Evolutionary conservation across 2,797 vertebrate genomes (phyloP).

Genomic region (Glyptemys insculpta): DNA sequence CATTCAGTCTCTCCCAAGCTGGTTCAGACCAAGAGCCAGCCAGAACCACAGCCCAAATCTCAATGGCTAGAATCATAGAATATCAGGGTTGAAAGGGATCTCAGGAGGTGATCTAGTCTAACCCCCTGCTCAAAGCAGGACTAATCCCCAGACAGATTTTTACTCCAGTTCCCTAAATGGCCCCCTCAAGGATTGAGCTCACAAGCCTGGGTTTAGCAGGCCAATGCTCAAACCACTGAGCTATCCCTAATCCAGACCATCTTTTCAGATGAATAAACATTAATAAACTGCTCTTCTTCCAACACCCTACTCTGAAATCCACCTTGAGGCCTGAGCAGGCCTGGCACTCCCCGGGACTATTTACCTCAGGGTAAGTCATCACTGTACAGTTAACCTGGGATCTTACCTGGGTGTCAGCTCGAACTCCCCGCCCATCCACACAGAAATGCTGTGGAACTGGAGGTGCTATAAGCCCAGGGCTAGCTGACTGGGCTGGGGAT

Average conservation of each 20-base stretch:
- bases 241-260: not conserved
- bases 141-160: no score
- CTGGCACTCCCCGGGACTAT: no score
- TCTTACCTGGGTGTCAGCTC: not conserved
- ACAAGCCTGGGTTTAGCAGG: no score
- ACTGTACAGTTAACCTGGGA: not conserved
- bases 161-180: no score
- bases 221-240: no score
- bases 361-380: not conserved
- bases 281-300: not conserved
- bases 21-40: not conserved
- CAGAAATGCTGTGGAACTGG: not conserved
- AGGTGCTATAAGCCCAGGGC: not conserved
- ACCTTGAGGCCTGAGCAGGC: not conserved
- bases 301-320: not conserved
- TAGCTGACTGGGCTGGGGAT: not conserved
- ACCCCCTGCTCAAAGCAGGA: no score
- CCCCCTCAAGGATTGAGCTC: no score
- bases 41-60: not conserved
- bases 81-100: no score
- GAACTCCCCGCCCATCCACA: no score
- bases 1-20: accelerated
- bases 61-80: not conserved
- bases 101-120: no score
- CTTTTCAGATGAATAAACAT: not conserved